Conservation (phyloP, 2,113 vertebrate species). For the Thalassoma bifasciatum region DNA sequence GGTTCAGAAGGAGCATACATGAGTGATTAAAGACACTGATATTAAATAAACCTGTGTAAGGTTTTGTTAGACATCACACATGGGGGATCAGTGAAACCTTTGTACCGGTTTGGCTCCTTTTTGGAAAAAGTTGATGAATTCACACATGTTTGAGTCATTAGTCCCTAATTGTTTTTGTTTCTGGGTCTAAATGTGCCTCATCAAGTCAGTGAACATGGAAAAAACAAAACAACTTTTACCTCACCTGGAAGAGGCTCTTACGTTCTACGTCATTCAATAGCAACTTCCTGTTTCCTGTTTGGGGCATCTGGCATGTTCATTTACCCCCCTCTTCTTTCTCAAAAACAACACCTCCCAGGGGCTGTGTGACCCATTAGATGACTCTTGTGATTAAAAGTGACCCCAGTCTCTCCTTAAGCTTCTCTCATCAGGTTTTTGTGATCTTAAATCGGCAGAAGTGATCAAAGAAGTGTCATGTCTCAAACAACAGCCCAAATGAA, state of each 20-base stretch:
- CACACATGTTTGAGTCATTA: slow-evolving; percentile 22
- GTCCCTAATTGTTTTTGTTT: background rate
- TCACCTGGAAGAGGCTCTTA: slow-evolving; percentile 77
- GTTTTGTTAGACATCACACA: background rate
- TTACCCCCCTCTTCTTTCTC: slow-evolving; percentile 61
- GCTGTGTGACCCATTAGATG: slow-evolving; percentile 68
- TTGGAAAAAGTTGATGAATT: background rate
- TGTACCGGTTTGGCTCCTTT: background rate
- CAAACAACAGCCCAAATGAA: too few species aligned
- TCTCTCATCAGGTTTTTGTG: slow-evolving; percentile 57
- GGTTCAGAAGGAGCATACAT: slow-evolving; percentile 23
- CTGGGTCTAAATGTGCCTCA: slow-evolving; percentile 20
- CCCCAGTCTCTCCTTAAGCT: slow-evolving; percentile 34
- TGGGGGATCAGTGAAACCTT: too few species aligned
- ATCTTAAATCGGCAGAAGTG: slow-evolving; percentile 54
- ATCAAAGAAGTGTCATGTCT: slow-evolving; percentile 23
- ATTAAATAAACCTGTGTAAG: background rate
- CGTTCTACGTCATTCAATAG: slow-evolving; percentile 73
- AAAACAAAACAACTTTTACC: slow-evolving; percentile 61
- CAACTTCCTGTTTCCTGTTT: slow-evolving; percentile 85
- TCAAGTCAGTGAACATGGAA: slow-evolving; percentile 37
- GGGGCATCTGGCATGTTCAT: slow-evolving; percentile 78
- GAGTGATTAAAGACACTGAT: slow-evolving; percentile 5
- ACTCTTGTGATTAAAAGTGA: slow-evolving; percentile 65
- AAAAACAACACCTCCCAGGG: slow-evolving; percentile 72